phyloP scores from a whole-genome alignment of 2,888 invertebrate genomes.

The Bursaphelenchus okinawaensis region DNA sequence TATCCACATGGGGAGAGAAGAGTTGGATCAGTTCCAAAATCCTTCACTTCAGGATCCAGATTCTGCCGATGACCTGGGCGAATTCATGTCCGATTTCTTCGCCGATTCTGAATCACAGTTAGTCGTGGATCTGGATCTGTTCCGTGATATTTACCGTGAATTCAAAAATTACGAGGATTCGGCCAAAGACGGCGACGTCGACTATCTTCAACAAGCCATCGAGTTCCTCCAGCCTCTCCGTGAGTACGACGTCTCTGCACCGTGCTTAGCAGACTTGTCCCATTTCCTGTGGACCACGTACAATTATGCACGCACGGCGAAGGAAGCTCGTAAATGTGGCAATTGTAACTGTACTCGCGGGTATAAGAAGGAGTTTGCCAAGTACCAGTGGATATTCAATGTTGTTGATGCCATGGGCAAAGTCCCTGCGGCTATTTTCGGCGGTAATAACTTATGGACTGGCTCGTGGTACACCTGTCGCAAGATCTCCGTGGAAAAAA shows the following conservation, averaged over 20 bases:
- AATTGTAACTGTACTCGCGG: slow-evolving; percentile 49
- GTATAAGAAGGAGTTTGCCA: slow-evolving; percentile 42
- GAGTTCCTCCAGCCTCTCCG: slow-evolving; percentile 32
- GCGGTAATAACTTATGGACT: slow-evolving; percentile 58
- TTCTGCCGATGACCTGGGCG: slow-evolving; percentile 19
- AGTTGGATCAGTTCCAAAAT: background rate
- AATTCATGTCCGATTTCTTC: slow-evolving; percentile 44
- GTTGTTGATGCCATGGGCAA: slow-evolving; percentile 57
- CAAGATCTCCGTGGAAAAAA: slow-evolving; percentile 52
- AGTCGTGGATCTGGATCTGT: slow-evolving; percentile 50
- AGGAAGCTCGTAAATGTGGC: slow-evolving; percentile 43
- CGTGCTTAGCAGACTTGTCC: slow-evolving; percentile 49
- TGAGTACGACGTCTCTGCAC: slow-evolving; percentile 38
- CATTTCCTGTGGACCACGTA: slow-evolving; percentile 52
- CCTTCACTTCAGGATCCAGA: slow-evolving; percentile 10
- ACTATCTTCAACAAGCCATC: slow-evolving; percentile 38
- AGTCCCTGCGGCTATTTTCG: slow-evolving; percentile 56
- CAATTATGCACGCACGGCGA: slow-evolving; percentile 50
- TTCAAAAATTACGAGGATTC: slow-evolving; percentile 19
- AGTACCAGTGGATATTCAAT: slow-evolving; percentile 54
- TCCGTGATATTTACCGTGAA: slow-evolving; percentile 38
- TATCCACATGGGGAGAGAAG: background rate
- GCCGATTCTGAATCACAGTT: slow-evolving; percentile 48
- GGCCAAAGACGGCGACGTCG: slow-evolving; percentile 45
- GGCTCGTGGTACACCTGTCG: slow-evolving; percentile 56